Evolutionary conservation across 30 jellyfish, hydroid and myxozoan species (phyloP), one percentile per base, ranked within the genome.

Genomic region (Mastigias papua): DNA sequence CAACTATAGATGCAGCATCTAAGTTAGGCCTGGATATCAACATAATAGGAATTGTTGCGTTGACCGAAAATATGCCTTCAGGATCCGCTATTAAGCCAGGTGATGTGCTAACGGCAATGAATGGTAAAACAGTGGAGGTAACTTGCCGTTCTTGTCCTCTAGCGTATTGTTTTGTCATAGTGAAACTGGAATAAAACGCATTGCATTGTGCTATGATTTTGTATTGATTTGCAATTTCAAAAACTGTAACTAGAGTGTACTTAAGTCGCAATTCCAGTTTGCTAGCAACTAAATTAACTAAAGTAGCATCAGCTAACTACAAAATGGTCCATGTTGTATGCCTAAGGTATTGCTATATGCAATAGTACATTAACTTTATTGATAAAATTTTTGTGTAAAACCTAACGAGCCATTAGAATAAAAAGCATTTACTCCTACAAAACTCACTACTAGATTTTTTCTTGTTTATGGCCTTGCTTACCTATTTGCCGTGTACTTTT

Each of bases 1-100:
- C 95, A 21, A 54, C 97, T 13, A 62, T 96, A 23, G 93, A 92
- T 17, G 98, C 98, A 21, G 97, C 94, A 21, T 71, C 90, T 22
- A 69, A 82, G 62, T 76, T 96, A 25, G 94, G 96, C 33, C 78
- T 96, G n/a, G 92, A 97, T 29, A 62, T 91, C n/a, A 92, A 96
- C 48, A 71, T 92, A 10, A 90, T 92, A 25, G 99, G 91, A 26
- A 68, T 96, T 49, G 88, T 92, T 28, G 99, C 98, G 16, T 73
- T 96, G 72, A 93, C 98, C n/a, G 99, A 96, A 70, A 96, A 96
- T 65, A 92, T 96, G 98, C 99, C 99, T 13, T 92, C 98, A 17
- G 98, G 98, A 25, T 48, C 89, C 64, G 99, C 99, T 19, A 89
- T 97, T 7, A 92, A 92, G 64, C 99, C 99, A 37, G 99, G 99